These are phyloP conservation scores for Chaetoderma sp. DNA, from an alignment of 2,888 invertebrate genomes.

Conservation along the genomic window DNA sequence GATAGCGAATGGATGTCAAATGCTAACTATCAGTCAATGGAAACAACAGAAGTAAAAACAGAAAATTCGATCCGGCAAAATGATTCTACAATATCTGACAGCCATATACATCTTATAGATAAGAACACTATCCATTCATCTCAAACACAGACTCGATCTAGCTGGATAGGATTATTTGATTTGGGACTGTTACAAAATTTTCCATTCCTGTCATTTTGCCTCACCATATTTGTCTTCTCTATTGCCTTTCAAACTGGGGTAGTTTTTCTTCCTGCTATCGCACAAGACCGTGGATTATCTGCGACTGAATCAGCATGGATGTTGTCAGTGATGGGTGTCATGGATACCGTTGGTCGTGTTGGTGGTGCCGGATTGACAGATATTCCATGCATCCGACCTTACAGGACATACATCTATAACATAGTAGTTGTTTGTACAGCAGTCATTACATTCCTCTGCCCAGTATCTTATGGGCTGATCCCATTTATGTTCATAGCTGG, in stretches of 20 bases:
- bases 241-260: not conserved
- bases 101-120: no score
- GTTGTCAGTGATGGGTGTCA: not conserved
- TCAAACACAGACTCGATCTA: no score
- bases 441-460: not conserved
- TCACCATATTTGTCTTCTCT: not conserved
- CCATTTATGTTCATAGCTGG: no score
- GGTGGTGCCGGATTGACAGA: not conserved
- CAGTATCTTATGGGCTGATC: no score
- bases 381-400: not conserved
- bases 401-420: not conserved
- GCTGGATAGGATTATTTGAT: no score
- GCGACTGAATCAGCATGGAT: not conserved
- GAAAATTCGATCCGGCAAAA: no score
- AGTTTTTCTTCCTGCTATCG: not conserved
- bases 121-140: no score
- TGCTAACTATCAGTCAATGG: no score
- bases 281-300: not conserved
- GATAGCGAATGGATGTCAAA: no score
- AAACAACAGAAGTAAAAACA: no score
- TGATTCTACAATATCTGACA: no score
- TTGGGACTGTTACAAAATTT: not conserved
- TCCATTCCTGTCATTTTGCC: slow-evolving; percentile 1
- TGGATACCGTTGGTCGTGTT: not conserved
- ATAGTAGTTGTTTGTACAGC: not conserved